Conservation (phyloP, 2,797 vertebrate species). For the Danio jaintianensis region DNA sequence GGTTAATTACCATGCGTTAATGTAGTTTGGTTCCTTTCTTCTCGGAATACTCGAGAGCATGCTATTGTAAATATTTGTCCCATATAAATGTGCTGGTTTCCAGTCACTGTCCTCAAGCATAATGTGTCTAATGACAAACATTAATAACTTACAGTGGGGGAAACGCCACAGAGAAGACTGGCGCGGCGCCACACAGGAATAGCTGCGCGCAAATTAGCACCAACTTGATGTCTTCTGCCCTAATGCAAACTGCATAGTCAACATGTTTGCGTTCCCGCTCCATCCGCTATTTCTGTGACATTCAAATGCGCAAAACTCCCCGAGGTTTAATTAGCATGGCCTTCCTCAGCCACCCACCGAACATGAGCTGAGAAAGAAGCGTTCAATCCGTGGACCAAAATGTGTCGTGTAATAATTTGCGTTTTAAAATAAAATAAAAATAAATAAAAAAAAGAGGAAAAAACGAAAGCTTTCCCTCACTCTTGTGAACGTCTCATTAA, state of each 20-base stretch:
- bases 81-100: conserved; percentile 72
- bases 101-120: conserved; percentile 77
- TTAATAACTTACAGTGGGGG: conserved; percentile 75
- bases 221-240: conserved; percentile 60
- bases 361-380: conserved; percentile 73
- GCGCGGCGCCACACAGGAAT: neutral
- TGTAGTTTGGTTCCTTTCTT: conserved; percentile 85
- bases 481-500: conserved; percentile 75
- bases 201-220: conserved; percentile 64
- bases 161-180: conserved; percentile 51
- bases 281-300: conserved; percentile 78
- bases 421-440: conserved; percentile 41
- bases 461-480: conserved; percentile 48
- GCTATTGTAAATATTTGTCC: conserved; percentile 87
- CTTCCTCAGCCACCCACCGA: conserved; percentile 72
- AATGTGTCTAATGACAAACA: conserved; percentile 78
- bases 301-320: conserved; percentile 74
- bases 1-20: conserved; percentile 89
- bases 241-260: conserved; percentile 73
- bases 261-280: conserved; percentile 72
- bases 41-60: conserved; percentile 77
- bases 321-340: conserved; percentile 83
- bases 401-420: conserved; percentile 43
- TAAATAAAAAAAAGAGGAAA: conserved; percentile 48
- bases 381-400: conserved; percentile 59